Evolutionary conservation across 2,888 invertebrate species (phyloP).

Genomic region (Prosopocoilus inquinatus): DNA sequence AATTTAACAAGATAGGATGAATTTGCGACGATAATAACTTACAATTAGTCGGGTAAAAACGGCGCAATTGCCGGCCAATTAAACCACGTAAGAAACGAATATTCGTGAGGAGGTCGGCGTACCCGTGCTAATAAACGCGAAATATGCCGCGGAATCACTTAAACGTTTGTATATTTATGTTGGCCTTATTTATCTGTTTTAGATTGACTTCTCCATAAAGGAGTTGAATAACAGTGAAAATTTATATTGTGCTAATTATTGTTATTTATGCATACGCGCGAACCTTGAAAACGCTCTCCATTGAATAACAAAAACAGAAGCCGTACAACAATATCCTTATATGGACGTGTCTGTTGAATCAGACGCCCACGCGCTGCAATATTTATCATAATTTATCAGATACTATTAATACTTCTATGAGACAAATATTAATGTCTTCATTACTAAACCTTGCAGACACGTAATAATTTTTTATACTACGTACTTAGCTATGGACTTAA

Average conservation of each 20-base stretch:
- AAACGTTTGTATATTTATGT: conserved; percentile 26
- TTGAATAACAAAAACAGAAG: too few relatives aligned
- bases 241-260: conserved; percentile 1
- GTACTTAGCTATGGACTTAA: too few relatives aligned
- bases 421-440: too few relatives aligned
- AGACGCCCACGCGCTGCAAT: too few relatives aligned
- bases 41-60: conserved; percentile 32
- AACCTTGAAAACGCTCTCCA: not conserved
- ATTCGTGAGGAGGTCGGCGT: conserved; percentile 18
- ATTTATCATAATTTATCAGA: too few relatives aligned
- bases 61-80: conserved; percentile 13
- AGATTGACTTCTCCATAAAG: conserved; percentile 18
- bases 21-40: conserved; percentile 33
- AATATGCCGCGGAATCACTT: conserved; percentile 27
- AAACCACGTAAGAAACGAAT: conserved; percentile 20
- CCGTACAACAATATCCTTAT: too few relatives aligned
- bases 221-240: conserved; percentile 7
- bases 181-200: conserved; percentile 22
- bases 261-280: not conserved
- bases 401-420: too few relatives aligned
- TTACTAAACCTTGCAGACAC: too few relatives aligned
- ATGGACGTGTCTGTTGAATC: too few relatives aligned
- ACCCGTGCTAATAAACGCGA: conserved; percentile 25
- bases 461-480: too few relatives aligned
- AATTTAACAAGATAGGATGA: conserved; percentile 30